Evolutionary conservation across 2,113 vertebrate species (phyloP).

Genomic region (Crotalus viridis): DNA sequence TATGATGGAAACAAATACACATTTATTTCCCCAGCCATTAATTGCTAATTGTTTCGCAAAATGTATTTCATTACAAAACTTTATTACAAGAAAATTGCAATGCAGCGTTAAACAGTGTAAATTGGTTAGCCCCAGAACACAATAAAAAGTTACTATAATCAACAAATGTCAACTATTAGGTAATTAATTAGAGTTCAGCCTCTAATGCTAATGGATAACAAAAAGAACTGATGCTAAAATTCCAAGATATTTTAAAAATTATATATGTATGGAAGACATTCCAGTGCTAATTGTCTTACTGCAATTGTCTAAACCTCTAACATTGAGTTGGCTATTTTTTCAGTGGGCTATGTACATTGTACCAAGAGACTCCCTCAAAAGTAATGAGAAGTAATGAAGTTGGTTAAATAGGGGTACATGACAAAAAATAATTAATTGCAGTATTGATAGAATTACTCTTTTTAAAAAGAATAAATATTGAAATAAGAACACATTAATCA

Average conservation of each 20-base stretch:
- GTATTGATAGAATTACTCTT: neutral
- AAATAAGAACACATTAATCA: neutral
- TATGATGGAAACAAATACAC: neutral
- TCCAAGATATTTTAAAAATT: slow-evolving; percentile 18
- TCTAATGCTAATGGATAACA: slow-evolving; percentile 14
- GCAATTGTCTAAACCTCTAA: neutral
- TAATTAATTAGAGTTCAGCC: slow-evolving; percentile 1
- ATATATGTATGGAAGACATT: neutral
- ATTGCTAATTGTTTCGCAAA: neutral
- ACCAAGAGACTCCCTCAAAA: neutral
- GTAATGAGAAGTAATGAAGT: neutral
- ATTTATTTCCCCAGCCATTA: accelerated
- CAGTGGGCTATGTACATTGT: neutral
- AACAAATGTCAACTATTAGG: slow-evolving; percentile 23
- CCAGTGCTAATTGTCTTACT: slow-evolving; percentile 15
- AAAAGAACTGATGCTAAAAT: neutral
- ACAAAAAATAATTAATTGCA: neutral
- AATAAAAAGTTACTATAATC: slow-evolving; percentile 28
- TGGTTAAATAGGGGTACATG: neutral
- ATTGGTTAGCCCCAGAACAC: slow-evolving; percentile 22
- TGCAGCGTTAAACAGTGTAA: slow-evolving; percentile 38
- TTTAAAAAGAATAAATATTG: neutral
- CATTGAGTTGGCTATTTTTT: neutral
- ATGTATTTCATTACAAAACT: slow-evolving; percentile 56
- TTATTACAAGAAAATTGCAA: slow-evolving; percentile 44